These are phyloP conservation scores for Buphagus erythrorhynchus DNA, from an alignment of 2,797 vertebrate genomes.

Conservation along the genomic window DNA sequence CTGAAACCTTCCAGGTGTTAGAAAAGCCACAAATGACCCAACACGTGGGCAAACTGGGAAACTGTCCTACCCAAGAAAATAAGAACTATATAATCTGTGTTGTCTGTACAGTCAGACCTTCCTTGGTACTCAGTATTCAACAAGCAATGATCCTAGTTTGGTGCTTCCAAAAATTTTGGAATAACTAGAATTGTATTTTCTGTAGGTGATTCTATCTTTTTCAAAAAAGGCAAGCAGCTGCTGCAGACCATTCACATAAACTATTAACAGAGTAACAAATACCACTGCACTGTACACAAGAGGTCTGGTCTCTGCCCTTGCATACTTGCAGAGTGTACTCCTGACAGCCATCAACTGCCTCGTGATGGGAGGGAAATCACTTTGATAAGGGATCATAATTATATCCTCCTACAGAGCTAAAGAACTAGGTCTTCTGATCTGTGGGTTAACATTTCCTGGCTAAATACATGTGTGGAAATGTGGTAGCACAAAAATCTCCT, in stretches of 20 bases:
- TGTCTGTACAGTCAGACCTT: not conserved
- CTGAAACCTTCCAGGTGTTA: not conserved
- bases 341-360: not conserved
- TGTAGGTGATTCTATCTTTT: not conserved
- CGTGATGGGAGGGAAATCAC: rapidly evolving
- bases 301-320: not conserved
- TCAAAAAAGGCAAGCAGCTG: not conserved
- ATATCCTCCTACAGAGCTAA: not conserved
- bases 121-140: not conserved
- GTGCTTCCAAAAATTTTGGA: not conserved
- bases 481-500: not conserved
- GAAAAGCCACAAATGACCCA: not conserved
- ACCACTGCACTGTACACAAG: rapidly evolving
- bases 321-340: not conserved
- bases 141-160: rapidly evolving
- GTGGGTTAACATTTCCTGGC: not conserved
- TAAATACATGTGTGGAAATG: rapidly evolving
- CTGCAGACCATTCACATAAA: not conserved
- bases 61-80: not conserved
- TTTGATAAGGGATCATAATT: not conserved
- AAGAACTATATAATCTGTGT: not conserved
- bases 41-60: not conserved
- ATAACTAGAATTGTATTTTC: not conserved
- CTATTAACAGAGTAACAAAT: not conserved
- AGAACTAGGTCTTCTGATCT: not conserved